Evolutionary conservation across 1,140 invertebrate genomes (phyloP).

Genomic region (Zaprionus ghesquierei): DNA sequence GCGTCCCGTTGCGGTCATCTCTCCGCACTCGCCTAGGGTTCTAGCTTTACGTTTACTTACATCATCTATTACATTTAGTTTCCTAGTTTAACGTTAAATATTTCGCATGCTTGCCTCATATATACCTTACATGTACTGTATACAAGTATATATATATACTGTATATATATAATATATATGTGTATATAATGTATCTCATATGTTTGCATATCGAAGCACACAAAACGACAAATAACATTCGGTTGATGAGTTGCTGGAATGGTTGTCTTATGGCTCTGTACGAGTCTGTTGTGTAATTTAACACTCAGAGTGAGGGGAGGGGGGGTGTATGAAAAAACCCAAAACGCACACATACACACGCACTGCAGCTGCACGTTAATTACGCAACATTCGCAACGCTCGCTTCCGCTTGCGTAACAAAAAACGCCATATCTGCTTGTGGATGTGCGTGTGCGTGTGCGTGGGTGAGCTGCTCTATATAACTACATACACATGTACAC

Average conservation of each 20-base stretch:
- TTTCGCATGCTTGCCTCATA: slow-evolving; percentile 22
- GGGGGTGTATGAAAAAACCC: background rate
- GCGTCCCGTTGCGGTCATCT: background rate
- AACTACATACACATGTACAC: slow-evolving; percentile 16
- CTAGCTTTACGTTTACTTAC: slow-evolving; percentile 22
- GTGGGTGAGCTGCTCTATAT: slow-evolving; percentile 21
- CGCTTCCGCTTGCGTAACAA: slow-evolving; percentile 5
- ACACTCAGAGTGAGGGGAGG: background rate
- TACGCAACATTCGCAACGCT: background rate
- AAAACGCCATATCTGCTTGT: background rate
- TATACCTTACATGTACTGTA: background rate
- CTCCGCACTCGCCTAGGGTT: background rate
- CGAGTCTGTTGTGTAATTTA: slow-evolving; percentile 1
- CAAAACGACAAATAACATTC: slow-evolving; percentile 24
- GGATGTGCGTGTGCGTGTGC: background rate
- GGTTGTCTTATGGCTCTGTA: slow-evolving; percentile 23
- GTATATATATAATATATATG: slow-evolving; percentile 4
- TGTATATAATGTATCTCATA: slow-evolving; percentile 26
- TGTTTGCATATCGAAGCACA: slow-evolving; percentile 27
- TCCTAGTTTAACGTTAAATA: slow-evolving; percentile 42
- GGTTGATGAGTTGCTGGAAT: background rate
- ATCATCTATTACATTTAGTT: slow-evolving; percentile 32
- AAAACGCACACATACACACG: slow-evolving; percentile 2
- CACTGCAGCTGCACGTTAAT: slow-evolving; percentile 15
- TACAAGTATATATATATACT: slow-evolving; percentile 3